Conservation (phyloP, 2,113 vertebrate genomes). For the Myotis davidii region DNA sequence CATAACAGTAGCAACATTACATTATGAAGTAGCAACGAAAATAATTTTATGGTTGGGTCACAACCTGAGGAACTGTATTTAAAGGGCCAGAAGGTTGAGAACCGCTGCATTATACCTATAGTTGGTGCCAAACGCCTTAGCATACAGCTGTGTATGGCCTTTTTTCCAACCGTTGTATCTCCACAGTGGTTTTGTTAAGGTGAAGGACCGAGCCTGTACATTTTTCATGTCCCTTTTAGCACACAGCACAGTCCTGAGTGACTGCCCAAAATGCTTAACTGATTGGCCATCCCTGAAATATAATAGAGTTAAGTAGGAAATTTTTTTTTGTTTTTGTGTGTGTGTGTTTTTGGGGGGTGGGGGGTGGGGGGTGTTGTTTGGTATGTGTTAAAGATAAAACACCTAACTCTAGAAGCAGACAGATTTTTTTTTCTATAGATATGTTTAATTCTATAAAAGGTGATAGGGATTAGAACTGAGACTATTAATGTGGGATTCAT, state of each 20-base stretch:
- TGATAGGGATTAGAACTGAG: neutral
- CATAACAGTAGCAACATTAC: too few species aligned
- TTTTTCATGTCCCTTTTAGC: neutral
- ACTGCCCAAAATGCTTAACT: neutral
- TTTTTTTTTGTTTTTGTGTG: neutral
- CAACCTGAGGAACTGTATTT: too few species aligned
- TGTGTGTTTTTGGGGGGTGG: neutral
- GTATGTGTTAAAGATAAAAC: constrained; percentile 12
- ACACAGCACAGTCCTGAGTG: neutral
- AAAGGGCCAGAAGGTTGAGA: too few species aligned
- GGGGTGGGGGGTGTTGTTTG: neutral
- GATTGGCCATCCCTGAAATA: neutral
- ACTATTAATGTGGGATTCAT: neutral
- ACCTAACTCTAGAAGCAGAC: neutral
- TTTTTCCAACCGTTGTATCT: neutral
- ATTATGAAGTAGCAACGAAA: too few species aligned
- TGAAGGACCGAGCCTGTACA: neutral
- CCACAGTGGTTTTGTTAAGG: neutral
- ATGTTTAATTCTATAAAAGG: neutral
- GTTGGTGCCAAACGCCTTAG: neutral
- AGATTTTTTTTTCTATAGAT: neutral
- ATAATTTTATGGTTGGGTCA: too few species aligned
- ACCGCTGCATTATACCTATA: neutral
- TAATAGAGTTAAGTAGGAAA: neutral
- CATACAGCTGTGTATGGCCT: neutral